These are phyloP conservation scores for Drosophila yakuba DNA, from an alignment of 1,140 invertebrate genomes.

Conservation along the genomic window DNA sequence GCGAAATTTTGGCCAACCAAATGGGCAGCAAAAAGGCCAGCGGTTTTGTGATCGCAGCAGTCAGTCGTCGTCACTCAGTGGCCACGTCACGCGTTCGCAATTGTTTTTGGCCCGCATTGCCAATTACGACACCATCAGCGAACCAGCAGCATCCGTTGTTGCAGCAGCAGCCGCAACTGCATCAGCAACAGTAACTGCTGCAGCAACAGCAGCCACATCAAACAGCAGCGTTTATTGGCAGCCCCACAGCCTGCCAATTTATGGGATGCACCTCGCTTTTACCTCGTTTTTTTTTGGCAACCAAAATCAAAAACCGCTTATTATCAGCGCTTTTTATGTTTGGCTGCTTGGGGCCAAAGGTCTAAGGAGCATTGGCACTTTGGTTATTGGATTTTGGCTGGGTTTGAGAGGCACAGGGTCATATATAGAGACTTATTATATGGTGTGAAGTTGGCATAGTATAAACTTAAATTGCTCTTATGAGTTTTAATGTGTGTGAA, in stretches of 20 bases:
- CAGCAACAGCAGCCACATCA: conserved; percentile 18
- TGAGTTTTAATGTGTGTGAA: background rate
- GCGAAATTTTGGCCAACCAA: conserved; percentile 42
- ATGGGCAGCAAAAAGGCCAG: conserved; percentile 20
- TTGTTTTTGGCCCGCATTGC: conserved; percentile 77
- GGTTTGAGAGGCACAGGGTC: conserved; percentile 21
- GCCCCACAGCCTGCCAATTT: conserved; percentile 56
- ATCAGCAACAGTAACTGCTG: conserved; percentile 17
- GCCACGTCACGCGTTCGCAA: conserved; percentile 73
- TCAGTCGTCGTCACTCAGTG: conserved; percentile 56
- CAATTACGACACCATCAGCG: conserved; percentile 76
- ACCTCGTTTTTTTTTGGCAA: conserved; percentile 59
- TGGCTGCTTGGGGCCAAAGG: conserved; percentile 58
- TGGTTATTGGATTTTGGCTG: conserved; percentile 1
- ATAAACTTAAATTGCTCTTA: background rate
- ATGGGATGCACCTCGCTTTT: conserved; percentile 63
- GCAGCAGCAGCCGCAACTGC: conserved; percentile 23
- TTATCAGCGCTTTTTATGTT: conserved; percentile 67
- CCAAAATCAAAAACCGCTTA: conserved; percentile 69
- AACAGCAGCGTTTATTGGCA: conserved; percentile 17
- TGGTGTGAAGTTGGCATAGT: conserved; percentile 1
- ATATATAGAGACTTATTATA: background rate
- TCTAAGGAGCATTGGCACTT: conserved; percentile 39
- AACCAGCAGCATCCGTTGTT: conserved; percentile 12
- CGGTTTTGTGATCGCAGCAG: conserved; percentile 7